A percentile compares a stretch with the other conserved stretches of the same genome.
phyloP scores from a whole-genome alignment of 2,888 invertebrate species.

The Alsophila aescularia region DNA sequence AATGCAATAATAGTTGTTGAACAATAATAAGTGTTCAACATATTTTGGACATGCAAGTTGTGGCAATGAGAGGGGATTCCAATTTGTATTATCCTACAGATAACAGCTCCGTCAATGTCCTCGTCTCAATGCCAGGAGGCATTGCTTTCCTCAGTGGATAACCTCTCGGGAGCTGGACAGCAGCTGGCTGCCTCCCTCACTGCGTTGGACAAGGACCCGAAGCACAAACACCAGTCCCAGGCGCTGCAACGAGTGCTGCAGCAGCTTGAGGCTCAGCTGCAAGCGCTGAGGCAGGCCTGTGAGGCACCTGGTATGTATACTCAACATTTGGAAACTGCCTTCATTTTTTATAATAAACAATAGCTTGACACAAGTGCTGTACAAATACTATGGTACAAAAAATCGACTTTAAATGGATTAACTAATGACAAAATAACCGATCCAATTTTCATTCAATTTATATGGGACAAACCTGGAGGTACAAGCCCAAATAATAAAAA shows the following conservation, averaged over 20 bases:
- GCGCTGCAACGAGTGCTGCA: conserved; percentile 31
- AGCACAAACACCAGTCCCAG: conserved; percentile 22
- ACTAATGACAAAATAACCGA: no score
- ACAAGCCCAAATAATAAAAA: no score
- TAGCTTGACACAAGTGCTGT: no score
- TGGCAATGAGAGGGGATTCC: conserved; percentile 19
- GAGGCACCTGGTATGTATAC: conserved; percentile 11
- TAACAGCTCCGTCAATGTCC: conserved; percentile 49
- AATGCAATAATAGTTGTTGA: no score
- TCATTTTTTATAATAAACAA: background rate
- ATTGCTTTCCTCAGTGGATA: conserved; percentile 43
- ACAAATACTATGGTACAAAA: no score
- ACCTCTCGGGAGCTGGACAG: conserved; percentile 34
- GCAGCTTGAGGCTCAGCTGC: conserved; percentile 35
- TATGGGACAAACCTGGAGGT: no score
- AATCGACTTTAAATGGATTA: no score
- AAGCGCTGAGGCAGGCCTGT: conserved; percentile 15
- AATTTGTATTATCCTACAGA: conserved; percentile 38
- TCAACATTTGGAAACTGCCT: background rate
- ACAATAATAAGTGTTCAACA: no score
- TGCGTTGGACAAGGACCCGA: conserved; percentile 22
- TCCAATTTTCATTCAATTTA: no score
- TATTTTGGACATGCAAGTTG: background rate
- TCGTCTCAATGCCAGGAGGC: conserved; percentile 34
- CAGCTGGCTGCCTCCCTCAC: conserved; percentile 32